phyloP scores from a whole-genome alignment of 2,113 vertebrate genomes.

The Brachyhypopomus gauderio region DNA sequence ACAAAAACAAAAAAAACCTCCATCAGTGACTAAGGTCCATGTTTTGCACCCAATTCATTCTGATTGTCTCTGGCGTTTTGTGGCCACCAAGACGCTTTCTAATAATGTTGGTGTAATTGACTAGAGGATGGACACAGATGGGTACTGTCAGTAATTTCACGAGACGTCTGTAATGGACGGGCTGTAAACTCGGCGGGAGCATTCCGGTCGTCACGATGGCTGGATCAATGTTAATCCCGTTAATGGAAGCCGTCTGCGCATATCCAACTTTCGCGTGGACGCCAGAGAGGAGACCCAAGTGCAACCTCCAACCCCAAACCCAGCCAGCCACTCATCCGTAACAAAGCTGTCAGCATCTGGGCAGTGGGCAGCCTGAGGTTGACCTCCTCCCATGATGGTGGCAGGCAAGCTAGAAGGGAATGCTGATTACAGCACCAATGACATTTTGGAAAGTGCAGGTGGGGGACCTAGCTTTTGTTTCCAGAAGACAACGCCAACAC shows the following conservation, averaged over 20 bases:
- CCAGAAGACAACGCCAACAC: neutral
- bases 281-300: neutral
- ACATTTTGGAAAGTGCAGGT: constrained; percentile 42
- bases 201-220: constrained; percentile 7
- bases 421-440: neutral
- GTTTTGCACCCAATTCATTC: too few relatives aligned
- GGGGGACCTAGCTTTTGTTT: neutral
- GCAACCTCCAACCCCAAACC: neutral
- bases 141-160: constrained; percentile 7
- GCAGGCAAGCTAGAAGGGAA: constrained; percentile 30
- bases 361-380: constrained; percentile 14
- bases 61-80: too few relatives aligned
- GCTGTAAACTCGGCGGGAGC: neutral
- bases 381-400: constrained; percentile 40
- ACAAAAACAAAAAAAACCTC: neutral
- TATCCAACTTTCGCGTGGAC: constrained; percentile 15
- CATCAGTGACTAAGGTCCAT: neutral
- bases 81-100: too few relatives aligned
- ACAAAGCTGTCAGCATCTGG: constrained; percentile 43
- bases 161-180: constrained; percentile 6
- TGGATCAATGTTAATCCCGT: constrained; percentile 51
- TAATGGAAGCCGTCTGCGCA: constrained; percentile 43
- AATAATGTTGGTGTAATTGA: neutral
- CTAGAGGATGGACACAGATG: neutral
- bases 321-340: neutral